Percentiles rank a stretch among this genome's conserved stretches.
phyloP scores from a whole-genome alignment of 2,797 vertebrate genomes.

The Clarias fuscus region DNA sequence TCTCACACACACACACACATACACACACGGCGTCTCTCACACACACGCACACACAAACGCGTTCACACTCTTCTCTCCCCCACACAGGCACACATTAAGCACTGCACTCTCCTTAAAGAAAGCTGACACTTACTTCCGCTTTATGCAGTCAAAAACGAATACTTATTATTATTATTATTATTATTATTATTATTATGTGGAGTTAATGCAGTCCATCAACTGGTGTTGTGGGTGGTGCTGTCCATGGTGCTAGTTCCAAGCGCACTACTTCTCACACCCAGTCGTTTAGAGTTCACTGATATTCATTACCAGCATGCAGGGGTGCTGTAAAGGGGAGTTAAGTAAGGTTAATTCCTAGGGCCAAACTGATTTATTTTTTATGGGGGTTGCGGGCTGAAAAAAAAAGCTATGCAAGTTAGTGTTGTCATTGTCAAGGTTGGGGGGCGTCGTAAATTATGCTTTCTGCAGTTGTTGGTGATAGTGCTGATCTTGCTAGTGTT shows the following conservation, averaged over 20 bases:
- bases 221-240: background rate
- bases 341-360: no score
- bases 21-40: background rate
- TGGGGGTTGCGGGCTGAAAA: no score
- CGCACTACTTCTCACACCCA: background rate
- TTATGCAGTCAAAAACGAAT: background rate
- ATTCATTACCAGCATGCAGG: background rate
- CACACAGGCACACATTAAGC: background rate
- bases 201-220: background rate
- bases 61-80: background rate
- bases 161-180: background rate
- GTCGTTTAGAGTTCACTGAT: background rate
- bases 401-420: no score
- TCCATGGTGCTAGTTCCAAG: constrained; percentile 11
- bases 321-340: no score
- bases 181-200: background rate
- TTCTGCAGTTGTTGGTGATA: background rate
- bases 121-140: background rate
- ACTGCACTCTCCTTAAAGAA: background rate
- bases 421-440: no score
- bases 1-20: background rate
- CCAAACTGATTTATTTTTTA: no score
- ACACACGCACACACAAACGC: background rate
- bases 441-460: no score
- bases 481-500: background rate